Base-by-base conservation (phyloP, 2,888 invertebrate genomes). In the Heliconius hortense region DNA sequence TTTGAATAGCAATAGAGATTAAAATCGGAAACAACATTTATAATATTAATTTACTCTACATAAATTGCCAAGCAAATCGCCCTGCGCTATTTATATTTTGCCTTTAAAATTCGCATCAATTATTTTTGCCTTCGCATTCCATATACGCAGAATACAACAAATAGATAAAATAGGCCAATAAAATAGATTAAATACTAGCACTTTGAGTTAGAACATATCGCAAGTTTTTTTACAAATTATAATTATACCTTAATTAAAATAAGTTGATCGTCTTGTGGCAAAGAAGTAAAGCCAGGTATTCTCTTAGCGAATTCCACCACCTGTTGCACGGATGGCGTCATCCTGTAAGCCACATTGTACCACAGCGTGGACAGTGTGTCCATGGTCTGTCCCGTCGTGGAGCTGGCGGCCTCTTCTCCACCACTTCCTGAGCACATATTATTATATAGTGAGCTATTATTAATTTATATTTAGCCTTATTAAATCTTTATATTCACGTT, bases 301-400 rank as follows among this genome's bases (percentile, higher is more conserved):
- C 97, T 95, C 92, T 99, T 99, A 74, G 98, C 98, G 89, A 99
- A 99, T 90, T 99, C 99, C 48, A 99, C 99, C 81, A 99, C 97
- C 89, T 97, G 96, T 86, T 98, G 98, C 74, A 99, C 98, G 83
- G 97, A 96, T 10, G 98, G 98, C 18, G 98, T 98, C 86, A 98
- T 96, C 79, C 97, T 96, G 71, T 95, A 90, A 21, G 98, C 98
- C 86, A 98, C 96, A 84, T 97, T 96, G 88, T 98, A 97, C 98
- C 98, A 99, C 87, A 98, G 95, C 93, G 96, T 95, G 80, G 97
- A 96, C 83, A 97, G 96, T 85, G 96, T 95, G 81, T 98, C 98
- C 71, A 95, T 95, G 82, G 96, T 96, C 48, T 81, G 82, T 69
- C 86, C 87, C 0, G 87, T 87, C 8, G 87, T 86, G 1, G 89